Evolutionary conservation across 37 sponge, comb jelly and placozoan genomes (phyloP).

Genomic region (Ianthella basta): DNA sequence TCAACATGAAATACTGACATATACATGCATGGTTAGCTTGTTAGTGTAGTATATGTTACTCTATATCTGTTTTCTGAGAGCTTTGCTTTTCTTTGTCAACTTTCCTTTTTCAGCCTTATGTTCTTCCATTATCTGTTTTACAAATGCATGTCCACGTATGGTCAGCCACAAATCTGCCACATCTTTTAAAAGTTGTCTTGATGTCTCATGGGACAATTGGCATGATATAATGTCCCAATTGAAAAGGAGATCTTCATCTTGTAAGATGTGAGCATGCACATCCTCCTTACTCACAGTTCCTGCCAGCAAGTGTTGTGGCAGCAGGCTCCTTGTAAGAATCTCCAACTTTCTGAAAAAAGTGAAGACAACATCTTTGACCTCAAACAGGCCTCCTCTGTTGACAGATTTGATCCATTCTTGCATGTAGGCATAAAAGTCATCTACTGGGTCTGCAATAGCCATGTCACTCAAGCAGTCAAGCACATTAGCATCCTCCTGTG

Average conservation of each 20-base stretch:
- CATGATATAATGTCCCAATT: neutral
- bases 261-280: neutral
- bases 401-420: neutral
- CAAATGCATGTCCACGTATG: slow-evolving; percentile 5
- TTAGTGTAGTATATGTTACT: too few species aligned
- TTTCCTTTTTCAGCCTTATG: neutral
- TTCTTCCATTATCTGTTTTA: neutral
- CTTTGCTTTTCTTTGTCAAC: neutral
- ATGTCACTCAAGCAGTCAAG: neutral
- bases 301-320: neutral
- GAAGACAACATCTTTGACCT: neutral
- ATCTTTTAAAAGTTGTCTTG: neutral
- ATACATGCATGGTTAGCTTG: too few species aligned
- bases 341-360: neutral
- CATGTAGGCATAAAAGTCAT: slow-evolving; percentile 9
- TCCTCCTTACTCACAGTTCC: neutral
- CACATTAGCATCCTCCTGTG: neutral
- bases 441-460: neutral
- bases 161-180: neutral
- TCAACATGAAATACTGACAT: neutral
- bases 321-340: neutral
- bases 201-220: neutral
- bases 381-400: neutral
- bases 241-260: neutral
- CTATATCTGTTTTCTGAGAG: neutral